Percentiles rank a stretch among this genome's conserved stretches.
These are phyloP conservation scores for Yponomeuta malinellus DNA, from an alignment of 2,888 invertebrate genomes.

Conservation along the genomic window DNA sequence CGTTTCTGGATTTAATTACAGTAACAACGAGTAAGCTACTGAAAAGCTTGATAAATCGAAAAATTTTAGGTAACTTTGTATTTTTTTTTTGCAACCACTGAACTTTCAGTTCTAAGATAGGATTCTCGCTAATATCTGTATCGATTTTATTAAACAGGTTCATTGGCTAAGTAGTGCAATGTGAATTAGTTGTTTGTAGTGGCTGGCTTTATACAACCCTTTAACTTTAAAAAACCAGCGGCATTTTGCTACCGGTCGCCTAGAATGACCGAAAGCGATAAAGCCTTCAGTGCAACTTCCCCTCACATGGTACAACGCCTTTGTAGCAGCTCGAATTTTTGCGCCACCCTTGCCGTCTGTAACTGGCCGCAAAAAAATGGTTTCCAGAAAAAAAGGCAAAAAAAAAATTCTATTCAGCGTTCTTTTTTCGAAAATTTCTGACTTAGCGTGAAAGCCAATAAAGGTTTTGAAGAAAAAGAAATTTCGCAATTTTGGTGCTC, in stretches of 20 bases:
- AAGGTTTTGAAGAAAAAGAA: conserved; percentile 37
- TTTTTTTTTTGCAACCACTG: conserved; percentile 26
- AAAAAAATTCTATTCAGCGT: conserved; percentile 36
- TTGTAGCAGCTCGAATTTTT: not conserved
- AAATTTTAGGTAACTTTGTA: not conserved
- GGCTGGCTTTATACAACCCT: no score
- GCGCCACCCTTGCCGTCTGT: not conserved
- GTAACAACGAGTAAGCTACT: not conserved
- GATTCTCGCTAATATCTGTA: no score
- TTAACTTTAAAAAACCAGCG: no score
- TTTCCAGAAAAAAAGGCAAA: conserved; percentile 27
- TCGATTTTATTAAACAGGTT: no score
- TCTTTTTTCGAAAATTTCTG: conserved; percentile 54
- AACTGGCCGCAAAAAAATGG: conserved; percentile 2
- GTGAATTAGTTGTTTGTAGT: no score
- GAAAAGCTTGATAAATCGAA: not conserved
- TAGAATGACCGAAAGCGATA: not conserved
- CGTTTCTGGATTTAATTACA: no score
- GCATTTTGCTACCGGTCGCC: conserved; percentile 33
- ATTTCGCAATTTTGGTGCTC: conserved; percentile 38
- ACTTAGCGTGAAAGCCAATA: conserved; percentile 50
- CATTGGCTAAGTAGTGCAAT: no score
- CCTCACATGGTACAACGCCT: not conserved
- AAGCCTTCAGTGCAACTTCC: not conserved
- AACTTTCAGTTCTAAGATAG: no score